A percentile compares a stretch with the other conserved stretches of the same genome.
These are phyloP conservation scores for Eristalis pertinax DNA, from an alignment of 2,888 invertebrate genomes.

Conservation along the genomic window DNA sequence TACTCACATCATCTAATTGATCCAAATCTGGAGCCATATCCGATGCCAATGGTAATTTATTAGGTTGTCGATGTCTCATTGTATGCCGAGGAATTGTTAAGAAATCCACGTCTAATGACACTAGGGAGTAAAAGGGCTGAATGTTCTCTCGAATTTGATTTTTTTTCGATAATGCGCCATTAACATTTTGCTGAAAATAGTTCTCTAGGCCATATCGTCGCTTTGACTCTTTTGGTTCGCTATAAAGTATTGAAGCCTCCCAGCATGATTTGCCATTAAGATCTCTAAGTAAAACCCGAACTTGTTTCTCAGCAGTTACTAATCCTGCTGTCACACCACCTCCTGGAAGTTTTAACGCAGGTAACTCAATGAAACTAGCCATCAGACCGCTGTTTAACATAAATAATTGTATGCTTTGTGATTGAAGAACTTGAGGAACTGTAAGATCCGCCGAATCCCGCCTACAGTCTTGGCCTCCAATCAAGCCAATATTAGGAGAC, in stretches of 20 bases:
- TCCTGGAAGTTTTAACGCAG: conserved; percentile 90
- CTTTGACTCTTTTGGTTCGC: conserved; percentile 83
- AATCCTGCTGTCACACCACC: conserved; percentile 90
- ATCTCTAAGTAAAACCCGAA: conserved; percentile 93
- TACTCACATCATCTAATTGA: conserved; percentile 93
- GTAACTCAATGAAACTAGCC: conserved; percentile 94
- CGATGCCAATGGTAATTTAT: conserved; percentile 89
- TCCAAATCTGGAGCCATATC: conserved; percentile 94
- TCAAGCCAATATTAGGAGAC: conserved; percentile 28
- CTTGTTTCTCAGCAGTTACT: conserved; percentile 90
- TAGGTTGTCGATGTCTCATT: conserved; percentile 87
- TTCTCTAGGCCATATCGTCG: conserved; percentile 68
- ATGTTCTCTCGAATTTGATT: conserved; percentile 58
- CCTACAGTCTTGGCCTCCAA: conserved; percentile 74
- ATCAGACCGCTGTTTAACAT: conserved; percentile 92
- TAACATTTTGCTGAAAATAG: conserved; percentile 37
- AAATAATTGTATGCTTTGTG: conserved; percentile 93
- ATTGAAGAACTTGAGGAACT: conserved; percentile 89
- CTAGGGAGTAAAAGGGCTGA: conserved; percentile 77
- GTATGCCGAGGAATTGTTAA: conserved; percentile 84
- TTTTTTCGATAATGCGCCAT: conserved; percentile 66
- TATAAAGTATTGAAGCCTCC: conserved; percentile 96
- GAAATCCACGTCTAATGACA: conserved; percentile 60
- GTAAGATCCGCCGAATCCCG: conserved; percentile 86
- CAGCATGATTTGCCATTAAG: conserved; percentile 97